Evolutionary conservation across 2,797 vertebrate genomes (phyloP).

Genomic region (Sorex maritimensis): DNA sequence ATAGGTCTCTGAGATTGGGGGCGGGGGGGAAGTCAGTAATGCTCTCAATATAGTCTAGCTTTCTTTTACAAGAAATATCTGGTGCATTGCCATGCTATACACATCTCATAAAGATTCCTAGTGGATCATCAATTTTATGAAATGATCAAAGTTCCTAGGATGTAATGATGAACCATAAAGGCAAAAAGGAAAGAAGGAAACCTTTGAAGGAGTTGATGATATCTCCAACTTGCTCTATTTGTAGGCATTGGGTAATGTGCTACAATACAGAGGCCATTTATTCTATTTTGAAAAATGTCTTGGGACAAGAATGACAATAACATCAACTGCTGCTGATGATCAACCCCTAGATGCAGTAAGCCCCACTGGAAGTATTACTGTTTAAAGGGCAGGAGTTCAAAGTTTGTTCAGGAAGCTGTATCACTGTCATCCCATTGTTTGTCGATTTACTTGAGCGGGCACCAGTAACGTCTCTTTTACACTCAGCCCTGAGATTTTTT

Average conservation of each 20-base stretch:
- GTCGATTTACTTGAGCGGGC: too few relatives aligned
- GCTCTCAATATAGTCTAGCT: not conserved
- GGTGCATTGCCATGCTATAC: not conserved
- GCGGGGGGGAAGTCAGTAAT: not conserved
- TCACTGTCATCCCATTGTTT: too few relatives aligned
- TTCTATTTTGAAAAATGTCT: slow-evolving; percentile 34
- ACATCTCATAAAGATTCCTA: not conserved
- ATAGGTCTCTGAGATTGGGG: not conserved
- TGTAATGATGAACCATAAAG: not conserved
- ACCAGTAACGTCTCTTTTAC: too few relatives aligned
- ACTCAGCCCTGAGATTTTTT: too few relatives aligned
- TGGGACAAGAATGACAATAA: slow-evolving; percentile 30
- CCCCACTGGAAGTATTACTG: not conserved
- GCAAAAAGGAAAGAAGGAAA: not conserved
- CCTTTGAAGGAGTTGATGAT: not conserved
- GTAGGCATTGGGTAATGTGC: not conserved
- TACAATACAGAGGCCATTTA: not conserved
- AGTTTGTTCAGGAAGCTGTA: not conserved
- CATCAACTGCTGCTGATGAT: not conserved
- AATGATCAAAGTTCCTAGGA: not conserved
- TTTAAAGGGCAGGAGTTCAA: slow-evolving; percentile 36
- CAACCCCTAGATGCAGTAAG: not conserved
- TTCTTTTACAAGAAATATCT: not conserved
- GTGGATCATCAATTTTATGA: not conserved
- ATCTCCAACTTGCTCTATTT: not conserved